Base-by-base conservation (phyloP, 2,113 vertebrate genomes). In the Barbus barbus region DNA sequence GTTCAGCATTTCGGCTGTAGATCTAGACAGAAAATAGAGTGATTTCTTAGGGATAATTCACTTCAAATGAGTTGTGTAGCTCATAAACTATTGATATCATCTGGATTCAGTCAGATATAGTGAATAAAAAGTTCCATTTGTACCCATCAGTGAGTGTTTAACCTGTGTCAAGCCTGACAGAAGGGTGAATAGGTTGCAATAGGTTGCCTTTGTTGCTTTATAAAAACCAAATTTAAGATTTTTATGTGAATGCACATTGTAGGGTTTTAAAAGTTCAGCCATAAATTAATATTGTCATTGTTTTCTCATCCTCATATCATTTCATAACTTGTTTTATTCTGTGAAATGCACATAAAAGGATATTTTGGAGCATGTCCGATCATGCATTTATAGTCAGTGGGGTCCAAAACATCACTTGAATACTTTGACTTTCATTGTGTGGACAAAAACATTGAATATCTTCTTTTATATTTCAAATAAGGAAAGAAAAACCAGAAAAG, bases 81-180 rank as follows among this genome's bases (percentile, higher is more conserved):
- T 36, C 18, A 7, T 56, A 28, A 74, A 74, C 13, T 22, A 28
- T 28, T 76, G 9, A 31, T 53, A 76, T 22, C 46, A 53, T 75
- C 46, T 31, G 12, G 11, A 24, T 33, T 78, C 26, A 38, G 75
- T 78, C 33, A 33, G 8, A 53, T 76, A 51, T 33, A 53, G 9
- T 33, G 4, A 48, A 12, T 8, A 53, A 9, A 74, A 74, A 18
- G 71, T 24, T n/a, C 38, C 20, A n/a, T 74, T 74, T 73, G 38
- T 73, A 41, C n/a, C 71, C 12, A n/a, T 74, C 72, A 48, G 13
- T 58, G 48, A 58, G 38, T 58, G 18, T 78, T 33, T 33, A 78
- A 13, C 13, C 13, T 48, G 72, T 51, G 31, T 58, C 51, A n/a
- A 36, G n/a, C 71, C 38, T 73, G 20, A 72, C 9, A n/a, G 26